These are phyloP conservation scores for Synanthedon formicaeformis DNA, from an alignment of 2,888 invertebrate species.

Conservation along the genomic window DNA sequence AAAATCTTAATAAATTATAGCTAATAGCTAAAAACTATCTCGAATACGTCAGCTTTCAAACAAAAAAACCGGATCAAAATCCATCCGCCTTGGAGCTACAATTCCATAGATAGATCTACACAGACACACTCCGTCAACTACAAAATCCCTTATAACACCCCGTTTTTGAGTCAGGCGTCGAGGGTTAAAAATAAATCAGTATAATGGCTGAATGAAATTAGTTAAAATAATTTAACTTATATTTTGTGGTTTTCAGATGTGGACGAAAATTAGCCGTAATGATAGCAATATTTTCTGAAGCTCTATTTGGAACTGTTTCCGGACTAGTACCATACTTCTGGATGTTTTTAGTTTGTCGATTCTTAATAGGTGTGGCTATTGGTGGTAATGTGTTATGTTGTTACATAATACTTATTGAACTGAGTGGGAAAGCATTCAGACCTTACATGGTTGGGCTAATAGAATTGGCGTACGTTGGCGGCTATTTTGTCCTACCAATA, in stretches of 20 bases:
- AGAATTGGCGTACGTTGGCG: slow-evolving; percentile 68
- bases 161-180: no score
- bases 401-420: slow-evolving; percentile 74
- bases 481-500: slow-evolving; percentile 65
- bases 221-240: no score
- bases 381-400: slow-evolving; percentile 77
- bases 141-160: no score
- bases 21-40: no score
- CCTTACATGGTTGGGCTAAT: slow-evolving; percentile 67
- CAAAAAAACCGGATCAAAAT: no score
- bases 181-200: no score
- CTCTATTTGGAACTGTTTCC: slow-evolving; percentile 64
- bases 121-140: no score
- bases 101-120: no score
- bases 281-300: slow-evolving; percentile 67
- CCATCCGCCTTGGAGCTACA: no score
- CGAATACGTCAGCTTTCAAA: no score
- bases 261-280: slow-evolving; percentile 74
- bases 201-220: background rate
- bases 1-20: no score
- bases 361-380: slow-evolving; percentile 70
- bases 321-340: slow-evolving; percentile 70
- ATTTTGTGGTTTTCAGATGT: slow-evolving; percentile 51
- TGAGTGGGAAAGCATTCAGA: slow-evolving; percentile 68
- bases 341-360: slow-evolving; percentile 71